Base-by-base conservation (phyloP, 2,797 vertebrate genomes). In the Tachyglossus aculeatus region DNA sequence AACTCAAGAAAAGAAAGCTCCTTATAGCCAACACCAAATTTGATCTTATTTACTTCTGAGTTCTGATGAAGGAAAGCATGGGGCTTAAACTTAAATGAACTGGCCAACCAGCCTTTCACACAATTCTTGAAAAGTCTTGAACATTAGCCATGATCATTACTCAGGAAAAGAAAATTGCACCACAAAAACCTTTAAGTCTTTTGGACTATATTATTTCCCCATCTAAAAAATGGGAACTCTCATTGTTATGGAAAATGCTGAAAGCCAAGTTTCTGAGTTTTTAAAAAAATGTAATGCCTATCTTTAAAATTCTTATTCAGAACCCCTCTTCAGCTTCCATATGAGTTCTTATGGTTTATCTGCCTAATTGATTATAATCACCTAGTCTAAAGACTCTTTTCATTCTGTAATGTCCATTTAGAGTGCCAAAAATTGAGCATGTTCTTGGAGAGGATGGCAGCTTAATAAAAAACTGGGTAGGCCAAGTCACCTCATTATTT, bases 391-490 rank as follows among this genome's bases (percentile, higher is more conserved):
- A n/a, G n/a, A n/a, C n/a, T n/a, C n/a, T n/a, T n/a, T n/a, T n/a
- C n/a, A n/a, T n/a, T n/a, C n/a, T n/a, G n/a, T n/a, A n/a, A n/a
- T n/a, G n/a, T n/a, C n/a, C n/a, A n/a, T n/a, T n/a, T n/a, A n/a
- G n/a, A n/a, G n/a, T n/a, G n/a, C n/a, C n/a, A n/a, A n/a, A n/a
- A n/a, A n/a, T n/a, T n/a, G n/a, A n/a, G n/a, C n/a, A n/a, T n/a
- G n/a, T n/a, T n/a, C 18, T 64, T 36, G 41, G 15, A 59, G n/a
- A 57, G 12, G 34, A 27, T 55, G 38, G n/a, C n/a, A n/a, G n/a
- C n/a, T n/a, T n/a, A n/a, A n/a, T 39, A 36, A 32, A 58, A 48
- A 67, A 55, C 54, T 71, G 64, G 68, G 7, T 6, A 60, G 19
- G 5, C 16, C 56, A 47, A 53, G 6, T 61, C 24, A 67, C 61